Percentiles rank a stretch among this genome's conserved stretches.
Evolutionary conservation across 1,140 invertebrate genomes (phyloP).

Genomic region (Caenorhabditis briggsae): DNA sequence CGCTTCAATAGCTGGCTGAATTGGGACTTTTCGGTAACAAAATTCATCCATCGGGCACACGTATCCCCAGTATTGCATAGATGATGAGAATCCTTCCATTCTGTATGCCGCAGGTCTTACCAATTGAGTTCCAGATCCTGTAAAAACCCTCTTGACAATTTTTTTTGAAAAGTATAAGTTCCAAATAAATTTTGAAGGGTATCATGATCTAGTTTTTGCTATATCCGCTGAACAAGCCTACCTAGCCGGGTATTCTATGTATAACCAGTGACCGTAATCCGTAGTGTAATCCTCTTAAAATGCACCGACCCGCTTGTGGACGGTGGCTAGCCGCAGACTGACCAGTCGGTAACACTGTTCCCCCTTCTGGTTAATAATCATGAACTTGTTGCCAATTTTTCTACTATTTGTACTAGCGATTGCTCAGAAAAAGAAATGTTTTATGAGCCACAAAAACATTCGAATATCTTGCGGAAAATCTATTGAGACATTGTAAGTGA

Average conservation of each 20-base stretch:
- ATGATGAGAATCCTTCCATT: too few relatives aligned
- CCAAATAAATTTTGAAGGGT: not conserved
- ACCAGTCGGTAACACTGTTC: conserved; percentile 46
- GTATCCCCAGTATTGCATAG: too few relatives aligned
- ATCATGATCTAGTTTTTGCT: conserved; percentile 24
- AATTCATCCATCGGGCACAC: too few relatives aligned
- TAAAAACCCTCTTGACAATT: not conserved
- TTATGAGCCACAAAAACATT: conserved; percentile 49
- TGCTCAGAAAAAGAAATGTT: conserved; percentile 33
- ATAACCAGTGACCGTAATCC: conserved; percentile 52
- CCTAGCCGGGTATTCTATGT: not conserved
- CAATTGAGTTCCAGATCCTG: too few relatives aligned
- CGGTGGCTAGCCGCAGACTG: not conserved
- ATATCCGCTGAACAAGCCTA: conserved; percentile 44
- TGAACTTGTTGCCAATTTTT: conserved; percentile 33
- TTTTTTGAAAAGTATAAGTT: not conserved
- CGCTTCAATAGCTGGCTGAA: too few relatives aligned
- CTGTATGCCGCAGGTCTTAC: too few relatives aligned
- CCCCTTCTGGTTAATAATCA: conserved; percentile 11
- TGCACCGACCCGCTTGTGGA: conserved; percentile 29
- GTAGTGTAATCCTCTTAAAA: conserved; percentile 51
- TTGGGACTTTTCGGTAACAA: too few relatives aligned
- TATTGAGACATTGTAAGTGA: not conserved
- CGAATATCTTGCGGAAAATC: conserved; percentile 42
- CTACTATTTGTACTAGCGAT: conserved; percentile 23